phyloP scores from a whole-genome alignment of 2,113 vertebrate species.

The Leucoraja erinaceus region DNA sequence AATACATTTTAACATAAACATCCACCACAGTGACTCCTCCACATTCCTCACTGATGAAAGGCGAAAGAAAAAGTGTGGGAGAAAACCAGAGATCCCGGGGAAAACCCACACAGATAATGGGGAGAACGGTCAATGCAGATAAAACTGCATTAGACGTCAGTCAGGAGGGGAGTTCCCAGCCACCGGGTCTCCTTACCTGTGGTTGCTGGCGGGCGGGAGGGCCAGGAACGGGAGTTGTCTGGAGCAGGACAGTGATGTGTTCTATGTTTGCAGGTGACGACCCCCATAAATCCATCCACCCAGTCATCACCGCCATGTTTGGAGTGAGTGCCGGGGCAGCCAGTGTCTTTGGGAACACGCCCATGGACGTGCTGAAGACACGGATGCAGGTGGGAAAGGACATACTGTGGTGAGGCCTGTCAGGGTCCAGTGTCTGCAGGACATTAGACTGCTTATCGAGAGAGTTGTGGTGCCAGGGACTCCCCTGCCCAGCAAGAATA shows the following conservation, averaged over 20 bases:
- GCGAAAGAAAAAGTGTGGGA: too few relatives aligned
- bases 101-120: too few relatives aligned
- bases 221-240: neutral
- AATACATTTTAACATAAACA: too few relatives aligned
- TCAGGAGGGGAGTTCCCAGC: neutral
- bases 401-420: neutral
- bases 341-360: conserved; percentile 71
- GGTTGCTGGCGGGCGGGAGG: neutral
- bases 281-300: conserved; percentile 58
- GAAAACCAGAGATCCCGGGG: too few relatives aligned
- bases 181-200: neutral
- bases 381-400: conserved; percentile 63
- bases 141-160: neutral
- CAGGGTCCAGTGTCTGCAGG: neutral
- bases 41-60: too few relatives aligned
- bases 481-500: neutral
- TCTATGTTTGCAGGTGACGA: conserved; percentile 56
- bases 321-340: conserved; percentile 66
- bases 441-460: neutral
- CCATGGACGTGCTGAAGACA: conserved; percentile 71
- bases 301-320: conserved; percentile 63
- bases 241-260: neutral
- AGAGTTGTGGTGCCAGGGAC: neutral
- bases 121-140: neutral
- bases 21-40: too few relatives aligned